phyloP scores from a whole-genome alignment of 2,113 vertebrate species.

The Amblyornis subalaris region DNA sequence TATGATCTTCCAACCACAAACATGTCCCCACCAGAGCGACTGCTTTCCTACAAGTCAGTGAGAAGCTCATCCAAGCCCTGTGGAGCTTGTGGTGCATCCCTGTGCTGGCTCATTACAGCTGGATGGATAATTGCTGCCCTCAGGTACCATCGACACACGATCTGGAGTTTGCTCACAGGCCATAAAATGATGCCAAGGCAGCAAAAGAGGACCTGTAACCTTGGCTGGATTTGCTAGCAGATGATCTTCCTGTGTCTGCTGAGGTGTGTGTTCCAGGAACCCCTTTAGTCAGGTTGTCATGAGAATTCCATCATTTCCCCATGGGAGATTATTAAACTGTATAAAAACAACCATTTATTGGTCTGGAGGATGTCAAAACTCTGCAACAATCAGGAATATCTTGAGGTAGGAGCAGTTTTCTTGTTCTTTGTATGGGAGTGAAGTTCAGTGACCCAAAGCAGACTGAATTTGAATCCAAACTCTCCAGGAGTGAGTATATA shows the following conservation, averaged over 20 bases:
- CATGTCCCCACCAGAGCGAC: not conserved
- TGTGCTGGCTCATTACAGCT: not conserved
- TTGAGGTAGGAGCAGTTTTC: not conserved
- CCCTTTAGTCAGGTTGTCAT: not conserved
- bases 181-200: not conserved
- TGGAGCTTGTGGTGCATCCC: not conserved
- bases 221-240: not conserved
- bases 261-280: not conserved
- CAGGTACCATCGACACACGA: not conserved
- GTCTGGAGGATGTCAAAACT: not conserved
- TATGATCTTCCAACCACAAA: not conserved
- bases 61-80: not conserved
- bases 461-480: not conserved
- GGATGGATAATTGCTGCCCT: not conserved
- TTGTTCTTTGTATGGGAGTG: not conserved
- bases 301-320: not conserved
- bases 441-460: not conserved
- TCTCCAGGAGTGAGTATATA: not conserved
- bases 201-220: not conserved
- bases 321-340: not conserved
- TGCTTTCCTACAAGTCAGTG: not conserved
- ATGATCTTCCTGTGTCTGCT: not conserved
- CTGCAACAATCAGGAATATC: not conserved
- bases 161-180: not conserved
- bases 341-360: not conserved